Conservation (phyloP, 2,113 vertebrate genomes). For the Plectropomus leopardus region DNA sequence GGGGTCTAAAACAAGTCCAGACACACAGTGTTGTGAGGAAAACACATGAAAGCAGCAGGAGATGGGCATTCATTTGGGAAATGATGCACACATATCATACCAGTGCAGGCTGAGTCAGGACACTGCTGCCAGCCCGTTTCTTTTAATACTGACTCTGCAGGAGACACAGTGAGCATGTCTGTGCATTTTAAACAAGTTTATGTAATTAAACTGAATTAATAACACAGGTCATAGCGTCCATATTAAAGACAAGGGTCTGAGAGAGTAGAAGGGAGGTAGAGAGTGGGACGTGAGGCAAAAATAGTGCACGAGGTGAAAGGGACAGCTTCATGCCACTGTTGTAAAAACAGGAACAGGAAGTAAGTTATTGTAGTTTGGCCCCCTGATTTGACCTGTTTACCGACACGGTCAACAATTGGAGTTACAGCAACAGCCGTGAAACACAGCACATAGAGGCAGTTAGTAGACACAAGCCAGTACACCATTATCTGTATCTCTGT, state of each 20-base stretch:
- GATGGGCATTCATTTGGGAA: constrained; percentile 49
- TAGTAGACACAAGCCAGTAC: too few species aligned
- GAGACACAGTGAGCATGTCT: neutral
- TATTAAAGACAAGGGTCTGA: neutral
- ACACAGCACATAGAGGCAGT: neutral
- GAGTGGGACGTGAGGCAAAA: neutral
- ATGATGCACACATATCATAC: constrained; percentile 4
- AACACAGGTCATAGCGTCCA: constrained; percentile 1
- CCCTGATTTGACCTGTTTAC: constrained; percentile 1
- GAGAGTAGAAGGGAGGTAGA: neutral
- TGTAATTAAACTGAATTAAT: constrained; percentile 32
- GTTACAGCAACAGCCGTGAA: neutral
- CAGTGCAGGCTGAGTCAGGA: constrained; percentile 36
- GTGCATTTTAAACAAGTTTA: constrained; percentile 23
- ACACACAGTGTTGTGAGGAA: constrained; percentile 65
- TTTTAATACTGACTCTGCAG: constrained; percentile 34
- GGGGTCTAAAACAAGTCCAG: constrained; percentile 81
- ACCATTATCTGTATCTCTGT: too few species aligned
- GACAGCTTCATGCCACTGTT: neutral
- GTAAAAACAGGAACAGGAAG: neutral
- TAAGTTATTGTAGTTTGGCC: constrained; percentile 5
- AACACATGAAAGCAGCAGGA: constrained; percentile 65
- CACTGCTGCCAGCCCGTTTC: neutral
- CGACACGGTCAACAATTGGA: constrained; percentile 7
- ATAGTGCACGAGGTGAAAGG: neutral